These are phyloP conservation scores for Hyla sarda DNA, from an alignment of 2,113 vertebrate species.

Conservation along the genomic window DNA sequence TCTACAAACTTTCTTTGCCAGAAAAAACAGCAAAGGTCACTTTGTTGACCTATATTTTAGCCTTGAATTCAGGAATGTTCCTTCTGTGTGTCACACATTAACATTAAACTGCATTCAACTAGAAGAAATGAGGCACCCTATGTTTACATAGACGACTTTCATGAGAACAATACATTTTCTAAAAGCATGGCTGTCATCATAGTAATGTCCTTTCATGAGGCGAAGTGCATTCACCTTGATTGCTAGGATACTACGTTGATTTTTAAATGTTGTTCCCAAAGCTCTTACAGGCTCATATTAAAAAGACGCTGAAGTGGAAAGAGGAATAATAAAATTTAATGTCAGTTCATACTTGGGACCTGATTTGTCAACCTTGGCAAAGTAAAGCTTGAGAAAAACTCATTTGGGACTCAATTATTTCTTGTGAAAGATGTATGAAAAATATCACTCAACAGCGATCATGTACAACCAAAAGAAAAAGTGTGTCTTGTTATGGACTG, in stretches of 20 bases:
- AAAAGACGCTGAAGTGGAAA: conserved; percentile 23
- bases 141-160: conserved; percentile 46
- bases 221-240: conserved; percentile 53
- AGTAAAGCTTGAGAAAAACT: conserved; percentile 37
- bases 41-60: neutral
- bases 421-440: conserved; percentile 27
- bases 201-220: conserved; percentile 52
- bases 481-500: conserved; percentile 7
- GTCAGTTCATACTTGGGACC: conserved; percentile 49
- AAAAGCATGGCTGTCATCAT: conserved; percentile 35
- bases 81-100: neutral
- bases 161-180: conserved; percentile 42
- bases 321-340: conserved; percentile 47
- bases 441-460: conserved; percentile 14
- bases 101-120: neutral
- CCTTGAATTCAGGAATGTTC: neutral
- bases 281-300: conserved; percentile 46
- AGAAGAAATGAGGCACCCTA: neutral
- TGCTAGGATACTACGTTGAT: conserved; percentile 47
- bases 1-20: conserved; percentile 4
- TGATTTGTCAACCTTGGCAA: conserved; percentile 42
- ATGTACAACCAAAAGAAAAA: conserved; percentile 19
- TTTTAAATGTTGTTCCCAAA: conserved; percentile 50
- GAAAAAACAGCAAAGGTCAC: conserved; percentile 20
- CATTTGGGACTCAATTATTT: conserved; percentile 51